A percentile compares a stretch with the other conserved stretches of the same genome.
Evolutionary conservation across 2,888 invertebrate species (phyloP).

Genomic region (Euzetes globulus): DNA sequence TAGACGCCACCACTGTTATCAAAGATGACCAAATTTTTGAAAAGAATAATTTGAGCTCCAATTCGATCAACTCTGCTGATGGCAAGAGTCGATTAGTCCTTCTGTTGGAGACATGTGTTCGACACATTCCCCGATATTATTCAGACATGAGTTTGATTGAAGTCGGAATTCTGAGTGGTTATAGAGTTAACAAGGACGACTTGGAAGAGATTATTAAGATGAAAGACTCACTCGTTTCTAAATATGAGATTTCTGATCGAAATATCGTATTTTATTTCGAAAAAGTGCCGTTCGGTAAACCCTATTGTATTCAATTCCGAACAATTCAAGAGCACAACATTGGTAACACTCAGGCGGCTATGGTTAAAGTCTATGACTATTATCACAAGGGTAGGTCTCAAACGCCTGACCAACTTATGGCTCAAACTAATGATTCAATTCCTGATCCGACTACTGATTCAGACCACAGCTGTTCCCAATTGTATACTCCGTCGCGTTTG

Average conservation of each 20-base stretch:
- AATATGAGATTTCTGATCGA: slow-evolving; percentile 28
- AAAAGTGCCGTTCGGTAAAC: slow-evolving; percentile 17
- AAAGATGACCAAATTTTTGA: not conserved
- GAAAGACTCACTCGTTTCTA: slow-evolving; percentile 28
- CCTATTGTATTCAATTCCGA: slow-evolving; percentile 35
- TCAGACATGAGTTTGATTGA: slow-evolving; percentile 42
- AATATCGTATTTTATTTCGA: slow-evolving; percentile 34
- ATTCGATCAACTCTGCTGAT: not conserved
- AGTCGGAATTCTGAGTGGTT: slow-evolving; percentile 42
- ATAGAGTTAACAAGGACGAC: slow-evolving; percentile 37
- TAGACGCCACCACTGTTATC: not conserved
- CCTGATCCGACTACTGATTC: not conserved
- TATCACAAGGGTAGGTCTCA: slow-evolving; percentile 39
- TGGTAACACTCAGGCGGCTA: slow-evolving; percentile 39
- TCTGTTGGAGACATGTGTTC: slow-evolving; percentile 34
- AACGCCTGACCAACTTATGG: not conserved
- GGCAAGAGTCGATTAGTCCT: slow-evolving; percentile 17
- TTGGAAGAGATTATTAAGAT: slow-evolving; percentile 31
- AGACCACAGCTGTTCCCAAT: slow-evolving; percentile 30
- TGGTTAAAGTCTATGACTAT: slow-evolving; percentile 42
- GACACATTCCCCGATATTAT: slow-evolving; percentile 20
- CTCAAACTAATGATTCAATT: not conserved
- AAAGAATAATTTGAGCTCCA: slow-evolving; percentile 15
- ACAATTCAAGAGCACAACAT: slow-evolving; percentile 34
- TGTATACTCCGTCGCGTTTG: slow-evolving; percentile 28